Conservation (phyloP, 2,888 invertebrate species). For the Eilema griseolum region DNA sequence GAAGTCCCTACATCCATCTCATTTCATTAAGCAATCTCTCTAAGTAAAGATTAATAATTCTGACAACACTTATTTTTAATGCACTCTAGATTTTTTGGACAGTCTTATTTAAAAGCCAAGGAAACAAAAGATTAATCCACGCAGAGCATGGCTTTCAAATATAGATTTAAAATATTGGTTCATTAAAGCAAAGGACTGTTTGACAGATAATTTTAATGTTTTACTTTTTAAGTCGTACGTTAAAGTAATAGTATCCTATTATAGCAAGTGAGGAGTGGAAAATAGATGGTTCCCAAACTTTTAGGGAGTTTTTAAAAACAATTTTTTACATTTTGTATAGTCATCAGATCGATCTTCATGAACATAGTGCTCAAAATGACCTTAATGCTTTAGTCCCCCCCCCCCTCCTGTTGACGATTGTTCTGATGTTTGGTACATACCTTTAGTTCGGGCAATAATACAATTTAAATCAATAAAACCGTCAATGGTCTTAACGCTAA, state of each 20-base stretch:
- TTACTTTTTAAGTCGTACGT: conserved; percentile 43
- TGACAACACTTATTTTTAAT: conserved; percentile 63
- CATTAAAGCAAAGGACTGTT: conserved; percentile 55
- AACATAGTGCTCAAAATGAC: too few relatives aligned
- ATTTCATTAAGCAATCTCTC: conserved; percentile 58
- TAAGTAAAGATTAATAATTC: conserved; percentile 73
- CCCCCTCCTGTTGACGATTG: too few relatives aligned
- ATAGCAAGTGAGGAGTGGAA: conserved; percentile 36
- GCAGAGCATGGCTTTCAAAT: conserved; percentile 63
- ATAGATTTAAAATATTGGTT: conserved; percentile 68
- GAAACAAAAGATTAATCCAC: conserved; percentile 72
- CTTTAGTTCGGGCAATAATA: too few relatives aligned
- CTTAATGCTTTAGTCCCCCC: too few relatives aligned
- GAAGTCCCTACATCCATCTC: conserved; percentile 15
- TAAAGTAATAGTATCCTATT: conserved; percentile 46
- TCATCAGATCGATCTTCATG: too few relatives aligned
- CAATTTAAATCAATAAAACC: too few relatives aligned
- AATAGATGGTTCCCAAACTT: conserved; percentile 23
- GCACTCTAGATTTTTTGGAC: conserved; percentile 53
- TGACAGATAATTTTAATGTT: conserved; percentile 52
- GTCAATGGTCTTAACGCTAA: too few relatives aligned
- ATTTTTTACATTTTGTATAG: too few relatives aligned
- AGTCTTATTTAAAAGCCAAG: conserved; percentile 68
- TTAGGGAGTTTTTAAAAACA: not conserved
- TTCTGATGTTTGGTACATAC: too few relatives aligned